Conservation (phyloP, 2,113 vertebrate species). For the Gavia stellata region DNA sequence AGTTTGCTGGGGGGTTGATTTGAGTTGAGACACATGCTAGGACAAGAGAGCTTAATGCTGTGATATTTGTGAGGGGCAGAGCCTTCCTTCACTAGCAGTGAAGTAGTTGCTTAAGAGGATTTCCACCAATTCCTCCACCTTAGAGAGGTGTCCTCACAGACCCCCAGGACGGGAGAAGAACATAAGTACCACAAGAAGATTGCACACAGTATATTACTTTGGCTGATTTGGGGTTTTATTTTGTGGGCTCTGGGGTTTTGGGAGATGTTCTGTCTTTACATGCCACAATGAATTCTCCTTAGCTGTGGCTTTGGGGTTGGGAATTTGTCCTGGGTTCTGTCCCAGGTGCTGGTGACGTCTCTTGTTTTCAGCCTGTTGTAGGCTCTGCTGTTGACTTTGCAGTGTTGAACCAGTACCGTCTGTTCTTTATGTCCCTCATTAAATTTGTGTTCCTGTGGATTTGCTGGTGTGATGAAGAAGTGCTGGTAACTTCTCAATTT, state of each 20-base stretch:
- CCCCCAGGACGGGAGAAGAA: neutral
- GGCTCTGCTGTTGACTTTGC: neutral
- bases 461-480: neutral
- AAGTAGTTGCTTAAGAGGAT: neutral
- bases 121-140: neutral
- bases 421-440: neutral
- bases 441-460: neutral
- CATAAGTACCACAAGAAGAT: neutral
- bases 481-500: neutral
- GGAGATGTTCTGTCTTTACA: neutral
- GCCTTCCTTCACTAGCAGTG: neutral
- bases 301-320: neutral
- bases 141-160: neutral
- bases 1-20: neutral
- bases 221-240: neutral
- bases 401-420: neutral
- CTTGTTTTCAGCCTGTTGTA: neutral
- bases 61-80: neutral
- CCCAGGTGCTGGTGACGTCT: accelerated
- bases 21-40: accelerated
- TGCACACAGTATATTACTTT: accelerated
- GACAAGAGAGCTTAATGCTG: neutral
- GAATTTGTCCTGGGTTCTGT: neutral
- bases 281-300: neutral
- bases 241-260: accelerated